Evolutionary conservation across 1,140 invertebrate genomes (phyloP), one percentile per base, ranked within the genome.

Genomic region (Tetramorium alpestre): DNA sequence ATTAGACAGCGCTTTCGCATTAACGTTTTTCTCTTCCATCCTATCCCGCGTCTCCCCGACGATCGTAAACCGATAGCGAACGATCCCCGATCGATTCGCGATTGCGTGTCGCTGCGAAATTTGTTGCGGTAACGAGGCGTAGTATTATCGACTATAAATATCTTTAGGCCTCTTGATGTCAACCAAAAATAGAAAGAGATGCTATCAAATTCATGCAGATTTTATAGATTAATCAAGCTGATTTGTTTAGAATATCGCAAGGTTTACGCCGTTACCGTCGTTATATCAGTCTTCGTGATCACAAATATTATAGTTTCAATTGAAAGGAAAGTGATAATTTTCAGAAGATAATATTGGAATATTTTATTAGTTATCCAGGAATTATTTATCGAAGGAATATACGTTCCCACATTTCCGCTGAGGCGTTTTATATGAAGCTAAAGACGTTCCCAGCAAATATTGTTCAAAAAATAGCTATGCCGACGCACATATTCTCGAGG

Each of bases 1-100:
- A 84, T 84, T 84, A 84, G 80, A 84, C 80, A 75, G 69, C 69
- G 80, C 69, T 84, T 84, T 84, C 56, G 54, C 80, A 84, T 84
- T 84, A 84, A 60, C 28, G 38, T 84, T 84, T 84, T 73, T 73
- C 51, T 18, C 25, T 60, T 22, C 28, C n/a, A n/a, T 56, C n/a
- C 16, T 41, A 28, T 18, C 58, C 44, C 28, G 16, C 18, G 60
- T 65, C 11, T 8, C 13, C n/a, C 38, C 8, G n/a, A 54, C 44
- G 69, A 69, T 75, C 80, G 54, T 75, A 73, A 84, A 84, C 51
- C 25, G 54, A 73, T 38, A 84, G 54, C 80, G 80, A 49, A 33
- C 54, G 38, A 58, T 58, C 3, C 25, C 11, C 54, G 28, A 84
- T 84, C 25, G 69, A 38, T 28, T 69, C 22, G 65, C 65, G 22